These are phyloP conservation scores for Pissodes strobi DNA, from an alignment of 1,140 invertebrate species.

Conservation along the genomic window DNA sequence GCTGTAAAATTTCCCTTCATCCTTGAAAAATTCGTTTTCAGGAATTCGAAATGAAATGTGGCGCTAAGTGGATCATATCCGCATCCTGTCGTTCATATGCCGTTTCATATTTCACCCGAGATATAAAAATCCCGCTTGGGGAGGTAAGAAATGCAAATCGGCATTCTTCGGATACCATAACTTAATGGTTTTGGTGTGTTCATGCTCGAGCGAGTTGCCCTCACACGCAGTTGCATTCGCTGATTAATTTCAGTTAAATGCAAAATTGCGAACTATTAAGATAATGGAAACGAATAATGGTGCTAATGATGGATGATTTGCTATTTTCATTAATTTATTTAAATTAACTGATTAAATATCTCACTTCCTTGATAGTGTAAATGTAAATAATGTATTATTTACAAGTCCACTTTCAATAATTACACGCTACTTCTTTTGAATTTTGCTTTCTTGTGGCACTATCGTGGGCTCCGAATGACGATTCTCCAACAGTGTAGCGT, in stretches of 20 bases:
- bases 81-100: conserved; percentile 20
- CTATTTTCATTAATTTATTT: background rate
- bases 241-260: conserved; percentile 28
- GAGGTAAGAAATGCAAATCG: conserved; percentile 34
- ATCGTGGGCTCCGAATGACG: too few species aligned
- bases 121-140: conserved; percentile 15
- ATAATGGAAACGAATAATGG: conserved; percentile 23
- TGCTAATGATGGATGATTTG: conserved; percentile 11
- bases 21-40: background rate
- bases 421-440: too few species aligned
- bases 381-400: too few species aligned
- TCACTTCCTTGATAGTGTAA: background rate
- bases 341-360: background rate
- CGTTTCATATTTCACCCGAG: conserved; percentile 27
- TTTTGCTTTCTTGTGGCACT: too few species aligned
- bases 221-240: conserved; percentile 14
- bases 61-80: conserved; percentile 30
- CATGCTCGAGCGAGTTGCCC: conserved; percentile 22
- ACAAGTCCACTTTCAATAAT: too few species aligned
- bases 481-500: too few species aligned
- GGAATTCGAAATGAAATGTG: conserved; percentile 12
- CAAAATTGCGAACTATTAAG: conserved; percentile 27
- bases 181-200: conserved; percentile 33
- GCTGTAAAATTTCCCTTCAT: too few species aligned
- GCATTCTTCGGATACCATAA: conserved; percentile 31